Percentiles rank a stretch among this genome's conserved stretches.
Conservation (phyloP, 2,113 vertebrate genomes). For the Haplotaxodon microlepis region DNA sequence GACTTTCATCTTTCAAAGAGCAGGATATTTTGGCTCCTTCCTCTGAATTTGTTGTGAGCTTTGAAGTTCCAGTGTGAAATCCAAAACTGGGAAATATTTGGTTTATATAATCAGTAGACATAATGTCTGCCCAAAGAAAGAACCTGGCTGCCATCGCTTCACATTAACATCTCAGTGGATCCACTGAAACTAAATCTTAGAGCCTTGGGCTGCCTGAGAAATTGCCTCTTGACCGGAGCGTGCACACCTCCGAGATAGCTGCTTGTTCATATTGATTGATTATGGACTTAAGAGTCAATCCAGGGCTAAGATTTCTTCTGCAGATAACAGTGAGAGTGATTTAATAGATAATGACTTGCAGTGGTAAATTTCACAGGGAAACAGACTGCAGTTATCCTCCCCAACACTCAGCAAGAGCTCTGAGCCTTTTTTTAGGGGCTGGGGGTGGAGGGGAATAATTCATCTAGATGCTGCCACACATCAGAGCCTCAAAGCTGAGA, state of each 20-base stretch:
- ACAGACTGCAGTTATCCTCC: neutral
- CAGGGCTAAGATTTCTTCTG: neutral
- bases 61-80: conserved; percentile 45
- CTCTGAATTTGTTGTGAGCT: conserved; percentile 12
- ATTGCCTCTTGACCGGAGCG: neutral
- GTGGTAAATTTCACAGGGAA: neutral
- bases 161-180: neutral
- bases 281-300: neutral
- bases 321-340: neutral
- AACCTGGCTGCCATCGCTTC: conserved; percentile 1
- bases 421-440: neutral
- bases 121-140: conserved; percentile 4
- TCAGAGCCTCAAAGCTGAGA: neutral
- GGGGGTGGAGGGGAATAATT: neutral
- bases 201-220: neutral
- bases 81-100: neutral
- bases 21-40: conserved; percentile 6
- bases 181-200: neutral
- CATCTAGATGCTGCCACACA: neutral
- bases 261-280: conserved; percentile 10
- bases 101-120: conserved; percentile 15
- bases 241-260: neutral
- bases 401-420: neutral
- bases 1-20: conserved; percentile 38
- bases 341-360: conserved; percentile 2